A percentile compares a stretch with the other conserved stretches of the same genome.
Conservation (phyloP, 2,888 invertebrate species). For the Acanthosepion lycidas region DNA sequence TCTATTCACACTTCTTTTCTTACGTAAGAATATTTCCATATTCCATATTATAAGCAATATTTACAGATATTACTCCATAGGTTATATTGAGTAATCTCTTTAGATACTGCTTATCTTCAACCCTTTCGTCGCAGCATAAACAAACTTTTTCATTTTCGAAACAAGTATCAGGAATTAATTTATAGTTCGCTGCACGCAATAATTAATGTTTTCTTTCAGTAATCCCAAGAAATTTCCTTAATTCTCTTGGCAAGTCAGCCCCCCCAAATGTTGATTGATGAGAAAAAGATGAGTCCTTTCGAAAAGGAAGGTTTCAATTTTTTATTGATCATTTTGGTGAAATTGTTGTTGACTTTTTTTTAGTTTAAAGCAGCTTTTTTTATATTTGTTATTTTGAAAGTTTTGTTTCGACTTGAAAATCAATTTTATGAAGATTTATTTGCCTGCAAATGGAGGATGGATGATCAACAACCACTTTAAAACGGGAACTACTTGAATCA, state of each 20-base stretch:
- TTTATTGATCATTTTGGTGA: not conserved
- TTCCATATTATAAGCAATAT: too few relatives aligned
- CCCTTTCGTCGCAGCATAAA: too few relatives aligned
- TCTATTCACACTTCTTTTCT: too few relatives aligned
- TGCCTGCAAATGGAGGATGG: not conserved
- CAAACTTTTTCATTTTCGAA: not conserved
- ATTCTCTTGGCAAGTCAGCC: not conserved
- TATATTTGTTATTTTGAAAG: not conserved
- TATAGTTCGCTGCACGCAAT: not conserved
- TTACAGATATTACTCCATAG: too few relatives aligned
- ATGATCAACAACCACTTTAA: not conserved
- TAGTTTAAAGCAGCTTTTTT: not conserved
- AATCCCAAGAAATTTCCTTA: not conserved
- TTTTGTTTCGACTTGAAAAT: not conserved
- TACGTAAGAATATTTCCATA: too few relatives aligned
- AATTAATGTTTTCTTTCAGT: not conserved
- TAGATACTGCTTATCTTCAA: too few relatives aligned
- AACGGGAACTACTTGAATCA: too few relatives aligned
- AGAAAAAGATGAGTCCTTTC: not conserved
- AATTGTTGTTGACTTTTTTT: not conserved
- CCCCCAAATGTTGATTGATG: not conserved
- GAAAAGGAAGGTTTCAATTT: not conserved
- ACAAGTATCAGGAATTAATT: not conserved
- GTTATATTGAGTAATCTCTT: too few relatives aligned
- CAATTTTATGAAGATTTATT: not conserved